phyloP scores from a whole-genome alignment of 2,113 vertebrate genomes.

The Oncorhynchus mykiss region DNA sequence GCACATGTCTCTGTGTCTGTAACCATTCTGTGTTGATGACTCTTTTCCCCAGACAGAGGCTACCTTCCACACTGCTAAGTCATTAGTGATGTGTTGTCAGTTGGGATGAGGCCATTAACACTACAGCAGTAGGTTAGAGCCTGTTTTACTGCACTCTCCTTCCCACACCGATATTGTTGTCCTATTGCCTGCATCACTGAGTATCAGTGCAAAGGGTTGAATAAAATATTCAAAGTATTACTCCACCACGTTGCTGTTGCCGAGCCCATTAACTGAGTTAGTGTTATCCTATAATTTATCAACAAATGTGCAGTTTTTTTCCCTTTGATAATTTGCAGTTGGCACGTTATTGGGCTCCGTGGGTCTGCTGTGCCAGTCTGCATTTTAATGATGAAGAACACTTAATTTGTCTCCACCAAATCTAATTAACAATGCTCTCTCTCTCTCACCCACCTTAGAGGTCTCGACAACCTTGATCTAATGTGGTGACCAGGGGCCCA shows the following conservation, averaged over 20 bases:
- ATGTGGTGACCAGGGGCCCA: no score
- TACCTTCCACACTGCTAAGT: slow-evolving; percentile 18
- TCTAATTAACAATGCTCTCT: background rate
- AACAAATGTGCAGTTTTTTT: background rate
- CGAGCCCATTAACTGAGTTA: background rate
- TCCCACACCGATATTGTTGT: background rate
- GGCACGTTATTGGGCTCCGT: background rate
- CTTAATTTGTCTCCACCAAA: background rate
- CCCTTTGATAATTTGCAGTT: background rate
- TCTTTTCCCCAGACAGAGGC: slow-evolving; percentile 3
- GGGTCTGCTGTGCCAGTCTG: slow-evolving; percentile 10
- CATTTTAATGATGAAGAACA: slow-evolving; percentile 33
- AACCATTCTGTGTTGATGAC: slow-evolving; percentile 6
- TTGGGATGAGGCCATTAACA: background rate
- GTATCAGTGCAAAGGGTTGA: no score
- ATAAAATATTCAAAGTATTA: background rate
- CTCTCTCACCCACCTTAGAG: no score
- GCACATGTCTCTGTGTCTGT: slow-evolving; percentile 6
- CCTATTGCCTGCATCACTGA: no score
- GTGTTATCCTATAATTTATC: background rate
- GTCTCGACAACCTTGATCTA: no score
- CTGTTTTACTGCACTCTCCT: background rate
- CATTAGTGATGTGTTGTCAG: slow-evolving; percentile 2
- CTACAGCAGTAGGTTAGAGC: background rate
- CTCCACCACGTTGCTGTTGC: background rate